phyloP scores from a whole-genome alignment of 2,888 invertebrate genomes.

The Hipparchia sbordonii region DNA sequence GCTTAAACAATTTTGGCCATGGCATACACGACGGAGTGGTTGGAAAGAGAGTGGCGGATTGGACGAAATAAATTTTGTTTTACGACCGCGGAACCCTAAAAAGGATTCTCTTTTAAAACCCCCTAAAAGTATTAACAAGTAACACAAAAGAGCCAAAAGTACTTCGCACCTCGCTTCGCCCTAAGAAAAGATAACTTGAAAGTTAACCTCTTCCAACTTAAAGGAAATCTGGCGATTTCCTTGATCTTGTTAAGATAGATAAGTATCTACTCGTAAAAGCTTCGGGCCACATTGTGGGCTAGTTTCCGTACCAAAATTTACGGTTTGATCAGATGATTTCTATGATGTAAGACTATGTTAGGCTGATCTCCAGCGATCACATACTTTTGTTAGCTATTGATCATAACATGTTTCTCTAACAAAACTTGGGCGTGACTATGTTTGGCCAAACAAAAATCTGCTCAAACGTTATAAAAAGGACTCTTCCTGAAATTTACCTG shows the following conservation, averaged over 20 bases:
- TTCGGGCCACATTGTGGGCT: neutral
- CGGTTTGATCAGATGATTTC: neutral
- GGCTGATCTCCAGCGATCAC: no score
- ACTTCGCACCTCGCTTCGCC: conserved; percentile 7
- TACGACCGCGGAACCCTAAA: neutral
- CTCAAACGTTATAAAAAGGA: no score
- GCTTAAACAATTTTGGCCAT: no score
- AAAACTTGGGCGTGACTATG: no score
- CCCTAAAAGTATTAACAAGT: neutral
- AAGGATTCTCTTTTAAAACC: neutral
- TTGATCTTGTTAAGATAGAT: conserved; percentile 8
- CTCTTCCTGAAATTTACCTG: no score
- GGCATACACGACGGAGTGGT: no score
- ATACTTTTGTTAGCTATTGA: no score
- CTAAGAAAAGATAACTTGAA: conserved; percentile 1
- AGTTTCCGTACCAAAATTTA: neutral
- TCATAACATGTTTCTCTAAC: no score
- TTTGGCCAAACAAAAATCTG: no score
- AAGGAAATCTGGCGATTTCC: conserved; percentile 8
- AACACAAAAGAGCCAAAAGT: neutral
- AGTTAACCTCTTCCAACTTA: neutral
- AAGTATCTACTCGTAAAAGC: neutral
- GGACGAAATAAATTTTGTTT: no score
- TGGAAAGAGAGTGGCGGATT: no score
- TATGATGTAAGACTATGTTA: no score